Evolutionary conservation across 2,797 vertebrate genomes (phyloP).

Genomic region (Chelon auratus): DNA sequence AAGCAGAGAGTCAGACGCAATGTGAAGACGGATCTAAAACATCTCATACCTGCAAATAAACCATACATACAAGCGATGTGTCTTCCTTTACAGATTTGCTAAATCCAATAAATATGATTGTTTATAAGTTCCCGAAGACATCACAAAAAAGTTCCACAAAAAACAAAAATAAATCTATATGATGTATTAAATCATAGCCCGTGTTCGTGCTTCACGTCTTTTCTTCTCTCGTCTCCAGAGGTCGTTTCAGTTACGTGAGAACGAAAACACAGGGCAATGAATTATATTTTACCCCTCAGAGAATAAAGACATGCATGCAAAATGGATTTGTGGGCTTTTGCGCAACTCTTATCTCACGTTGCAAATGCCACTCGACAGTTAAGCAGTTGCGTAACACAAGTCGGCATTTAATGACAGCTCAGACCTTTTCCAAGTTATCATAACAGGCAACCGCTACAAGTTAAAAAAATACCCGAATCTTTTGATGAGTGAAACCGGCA

Average conservation of each 20-base stretch:
- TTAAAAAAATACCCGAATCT: not conserved
- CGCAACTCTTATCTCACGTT: not conserved
- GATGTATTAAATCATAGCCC: no score
- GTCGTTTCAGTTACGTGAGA: not conserved
- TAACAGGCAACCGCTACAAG: not conserved
- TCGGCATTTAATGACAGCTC: constrained; percentile 8
- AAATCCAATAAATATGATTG: not conserved
- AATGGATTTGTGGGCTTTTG: not conserved
- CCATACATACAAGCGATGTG: not conserved
- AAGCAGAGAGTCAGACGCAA: constrained; percentile 13
- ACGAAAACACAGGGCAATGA: not conserved
- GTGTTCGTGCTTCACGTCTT: not conserved
- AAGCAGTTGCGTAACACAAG: not conserved
- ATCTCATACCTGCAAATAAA: not conserved
- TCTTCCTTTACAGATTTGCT: not conserved
- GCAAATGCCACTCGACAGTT: not conserved
- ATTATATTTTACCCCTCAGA: not conserved
- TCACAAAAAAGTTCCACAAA: no score
- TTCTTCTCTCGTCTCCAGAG: not conserved
- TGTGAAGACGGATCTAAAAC: constrained; percentile 1
- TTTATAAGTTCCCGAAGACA: no score
- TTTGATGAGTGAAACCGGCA: constrained; percentile 7
- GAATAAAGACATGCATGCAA: not conserved
- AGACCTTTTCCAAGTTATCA: not conserved
- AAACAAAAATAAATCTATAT: no score